Percentiles rank a stretch among this genome's conserved stretches.
These are phyloP conservation scores for Saccostrea cuccullata DNA, from an alignment of 1,140 invertebrate genomes.

Conservation along the genomic window DNA sequence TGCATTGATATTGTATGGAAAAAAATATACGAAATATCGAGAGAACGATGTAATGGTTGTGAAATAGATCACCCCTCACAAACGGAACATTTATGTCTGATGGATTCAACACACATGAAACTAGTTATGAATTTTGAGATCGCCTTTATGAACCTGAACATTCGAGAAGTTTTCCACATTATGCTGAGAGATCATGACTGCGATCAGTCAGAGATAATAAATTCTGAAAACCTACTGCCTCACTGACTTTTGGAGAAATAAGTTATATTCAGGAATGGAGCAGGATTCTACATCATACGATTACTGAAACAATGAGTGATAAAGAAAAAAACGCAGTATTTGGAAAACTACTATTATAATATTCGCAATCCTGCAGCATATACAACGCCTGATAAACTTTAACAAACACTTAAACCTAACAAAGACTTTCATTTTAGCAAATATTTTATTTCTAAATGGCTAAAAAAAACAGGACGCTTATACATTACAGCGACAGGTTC, in stretches of 20 bases:
- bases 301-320: background rate
- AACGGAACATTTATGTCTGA: constrained; percentile 47
- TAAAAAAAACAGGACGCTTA: constrained; percentile 35
- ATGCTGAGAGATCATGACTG: background rate
- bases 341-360: constrained; percentile 29
- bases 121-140: background rate
- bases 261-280: background rate
- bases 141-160: background rate
- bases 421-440: background rate
- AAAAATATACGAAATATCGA: background rate
- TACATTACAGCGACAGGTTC: constrained; percentile 22
- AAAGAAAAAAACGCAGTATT: background rate
- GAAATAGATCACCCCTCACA: constrained; percentile 39
- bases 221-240: background rate
- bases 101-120: constrained; percentile 21
- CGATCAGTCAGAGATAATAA: background rate
- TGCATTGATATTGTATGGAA: background rate
- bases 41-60: constrained; percentile 44
- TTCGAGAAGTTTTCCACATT: background rate
- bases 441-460: constrained; percentile 37
- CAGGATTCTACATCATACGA: background rate
- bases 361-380: constrained; percentile 30
- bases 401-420: constrained; percentile 25
- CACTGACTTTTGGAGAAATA: background rate
- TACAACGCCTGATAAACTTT: constrained; percentile 15